Percentiles rank a stretch among this genome's conserved stretches.
These are phyloP conservation scores for Oreamnos americanus DNA, from an alignment of 2,113 vertebrate genomes.

Conservation along the genomic window DNA sequence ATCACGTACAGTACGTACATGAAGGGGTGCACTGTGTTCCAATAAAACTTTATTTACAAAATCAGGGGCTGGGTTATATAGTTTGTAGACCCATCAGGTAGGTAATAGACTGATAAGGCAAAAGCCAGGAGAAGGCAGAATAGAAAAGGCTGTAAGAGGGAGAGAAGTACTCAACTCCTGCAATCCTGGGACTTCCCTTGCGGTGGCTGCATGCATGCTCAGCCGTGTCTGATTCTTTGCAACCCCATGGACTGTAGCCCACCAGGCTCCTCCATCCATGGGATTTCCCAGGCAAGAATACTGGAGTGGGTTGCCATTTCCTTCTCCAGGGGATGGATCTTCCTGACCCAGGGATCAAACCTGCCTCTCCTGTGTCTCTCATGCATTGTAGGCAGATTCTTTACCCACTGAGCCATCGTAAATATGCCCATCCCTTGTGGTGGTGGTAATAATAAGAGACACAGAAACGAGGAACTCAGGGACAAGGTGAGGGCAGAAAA, in stretches of 20 bases:
- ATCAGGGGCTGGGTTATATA: background rate
- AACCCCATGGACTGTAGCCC: background rate
- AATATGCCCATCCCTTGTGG: background rate
- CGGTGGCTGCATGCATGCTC: background rate
- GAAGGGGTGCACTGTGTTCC: background rate
- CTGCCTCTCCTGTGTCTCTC: background rate
- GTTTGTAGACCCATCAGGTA: background rate
- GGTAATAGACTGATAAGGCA: background rate
- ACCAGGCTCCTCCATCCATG: background rate
- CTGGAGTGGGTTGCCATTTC: background rate
- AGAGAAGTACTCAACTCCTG: background rate
- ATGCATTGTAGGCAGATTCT: background rate
- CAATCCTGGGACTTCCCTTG: background rate
- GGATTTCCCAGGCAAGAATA: background rate
- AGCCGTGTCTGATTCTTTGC: background rate
- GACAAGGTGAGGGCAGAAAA: background rate
- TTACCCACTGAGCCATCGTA: background rate
- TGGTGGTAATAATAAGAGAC: background rate
- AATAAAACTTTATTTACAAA: conserved; percentile 34
- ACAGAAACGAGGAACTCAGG: background rate
- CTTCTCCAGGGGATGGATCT: background rate
- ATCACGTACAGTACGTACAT: fast-evolving
- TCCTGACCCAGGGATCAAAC: background rate
- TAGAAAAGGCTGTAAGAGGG: background rate
- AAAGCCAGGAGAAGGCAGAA: background rate